These are phyloP conservation scores for Chelonoidis abingdonii DNA, from an alignment of 2,113 vertebrate genomes.

Conservation along the genomic window DNA sequence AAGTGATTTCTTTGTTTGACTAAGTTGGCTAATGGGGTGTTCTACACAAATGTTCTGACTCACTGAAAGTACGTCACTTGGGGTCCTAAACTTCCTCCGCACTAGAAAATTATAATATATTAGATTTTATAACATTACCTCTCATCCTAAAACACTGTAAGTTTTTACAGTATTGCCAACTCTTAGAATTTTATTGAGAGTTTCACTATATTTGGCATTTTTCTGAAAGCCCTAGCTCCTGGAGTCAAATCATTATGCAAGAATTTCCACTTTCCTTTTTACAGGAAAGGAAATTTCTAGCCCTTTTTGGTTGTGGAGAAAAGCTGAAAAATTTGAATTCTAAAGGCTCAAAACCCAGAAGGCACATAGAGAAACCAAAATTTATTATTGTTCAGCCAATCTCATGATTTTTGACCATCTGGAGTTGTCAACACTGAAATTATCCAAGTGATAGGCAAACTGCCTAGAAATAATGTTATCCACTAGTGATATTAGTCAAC, in stretches of 20 bases:
- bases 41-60: neutral
- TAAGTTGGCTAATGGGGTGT: neutral
- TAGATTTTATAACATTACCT: neutral
- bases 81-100: neutral
- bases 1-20: neutral
- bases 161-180: neutral
- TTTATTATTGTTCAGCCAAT: neutral
- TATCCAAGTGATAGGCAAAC: neutral
- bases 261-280: neutral
- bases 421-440: neutral
- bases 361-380: neutral
- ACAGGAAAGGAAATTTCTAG: neutral
- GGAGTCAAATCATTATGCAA: neutral
- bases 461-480: neutral
- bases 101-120: neutral
- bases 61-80: neutral
- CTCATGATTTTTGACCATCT: neutral
- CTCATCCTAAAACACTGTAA: neutral
- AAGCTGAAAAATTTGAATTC: neutral
- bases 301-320: neutral
- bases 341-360: neutral
- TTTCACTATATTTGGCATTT: neutral
- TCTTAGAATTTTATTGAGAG: neutral
- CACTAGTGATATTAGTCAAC: neutral
- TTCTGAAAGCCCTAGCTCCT: neutral